Evolutionary conservation across 2,888 invertebrate genomes (phyloP).

Genomic region (Barypeithes pellucidus): DNA sequence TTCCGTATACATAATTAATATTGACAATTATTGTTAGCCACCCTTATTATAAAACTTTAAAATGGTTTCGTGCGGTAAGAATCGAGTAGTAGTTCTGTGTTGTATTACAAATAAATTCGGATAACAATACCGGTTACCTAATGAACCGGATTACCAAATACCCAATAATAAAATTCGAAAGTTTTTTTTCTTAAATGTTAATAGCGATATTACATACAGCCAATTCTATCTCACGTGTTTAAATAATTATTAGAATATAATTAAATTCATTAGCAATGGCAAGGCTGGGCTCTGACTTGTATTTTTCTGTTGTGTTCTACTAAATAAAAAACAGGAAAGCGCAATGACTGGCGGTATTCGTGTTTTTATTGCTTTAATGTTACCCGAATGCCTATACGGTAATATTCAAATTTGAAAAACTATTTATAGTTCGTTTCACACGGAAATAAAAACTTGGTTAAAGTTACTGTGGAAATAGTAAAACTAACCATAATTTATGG

Average conservation of each 20-base stretch:
- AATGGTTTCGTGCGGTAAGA: not conserved
- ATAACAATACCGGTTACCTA: conserved; percentile 44
- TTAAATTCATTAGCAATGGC: conserved; percentile 49
- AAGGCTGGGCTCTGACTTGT: conserved; percentile 46
- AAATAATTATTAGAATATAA: conserved; percentile 47
- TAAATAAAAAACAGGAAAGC: conserved; percentile 25
- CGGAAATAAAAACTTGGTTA: no score
- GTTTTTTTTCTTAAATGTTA: conserved; percentile 34
- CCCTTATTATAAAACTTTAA: no score
- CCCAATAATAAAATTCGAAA: conserved; percentile 43
- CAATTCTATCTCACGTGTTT: conserved; percentile 38
- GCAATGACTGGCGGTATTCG: conserved; percentile 31
- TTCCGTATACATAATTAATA: no score
- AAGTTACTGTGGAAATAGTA: no score
- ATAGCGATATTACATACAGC: conserved; percentile 38
- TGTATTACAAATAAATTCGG: conserved; percentile 19
- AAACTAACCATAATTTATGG: no score
- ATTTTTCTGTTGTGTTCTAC: conserved; percentile 33
- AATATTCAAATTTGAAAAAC: conserved; percentile 5
- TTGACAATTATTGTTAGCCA: no score
- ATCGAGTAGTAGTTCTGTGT: conserved; percentile 9
- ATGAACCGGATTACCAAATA: conserved; percentile 41
- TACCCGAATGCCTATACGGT: conserved; percentile 15
- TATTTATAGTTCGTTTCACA: not conserved
- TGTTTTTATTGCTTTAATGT: conserved; percentile 13